A percentile compares a stretch with the other conserved stretches of the same genome.
Conservation (phyloP, 2,797 vertebrate species). For the Pantherophis vulpinus region DNA sequence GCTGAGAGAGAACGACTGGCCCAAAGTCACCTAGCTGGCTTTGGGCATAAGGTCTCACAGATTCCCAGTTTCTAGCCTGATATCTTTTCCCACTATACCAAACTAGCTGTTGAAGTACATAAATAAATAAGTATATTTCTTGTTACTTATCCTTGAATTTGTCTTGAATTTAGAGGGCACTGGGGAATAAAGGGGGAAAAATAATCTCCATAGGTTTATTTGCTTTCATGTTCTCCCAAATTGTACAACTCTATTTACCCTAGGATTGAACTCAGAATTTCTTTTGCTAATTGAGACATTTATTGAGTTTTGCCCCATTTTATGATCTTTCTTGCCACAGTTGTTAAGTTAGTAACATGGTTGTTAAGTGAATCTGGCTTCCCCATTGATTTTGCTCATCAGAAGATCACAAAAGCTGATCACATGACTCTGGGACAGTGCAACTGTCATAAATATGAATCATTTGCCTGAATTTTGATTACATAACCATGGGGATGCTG, state of each 20-base stretch:
- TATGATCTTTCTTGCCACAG: background rate
- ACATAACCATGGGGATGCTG: background rate
- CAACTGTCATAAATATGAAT: background rate
- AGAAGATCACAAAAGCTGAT: background rate
- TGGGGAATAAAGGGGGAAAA: background rate
- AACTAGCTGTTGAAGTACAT: background rate
- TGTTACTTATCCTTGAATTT: background rate
- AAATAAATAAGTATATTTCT: background rate
- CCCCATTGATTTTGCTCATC: background rate
- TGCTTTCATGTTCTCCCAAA: background rate
- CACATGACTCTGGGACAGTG: background rate
- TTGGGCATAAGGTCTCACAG: background rate
- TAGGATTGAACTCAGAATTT: background rate
- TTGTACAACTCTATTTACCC: background rate
- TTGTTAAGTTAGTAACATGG: background rate
- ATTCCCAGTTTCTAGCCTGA: background rate
- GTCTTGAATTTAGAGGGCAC: background rate
- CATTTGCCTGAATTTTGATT: background rate
- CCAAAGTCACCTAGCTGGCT: background rate
- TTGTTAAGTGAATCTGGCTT: background rate
- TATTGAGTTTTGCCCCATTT: background rate
- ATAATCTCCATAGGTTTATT: background rate
- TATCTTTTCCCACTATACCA: background rate
- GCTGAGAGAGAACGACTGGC: background rate
- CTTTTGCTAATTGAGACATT: background rate